phyloP scores from a whole-genome alignment of 2,113 vertebrate genomes.

The Noctilio leporinus region DNA sequence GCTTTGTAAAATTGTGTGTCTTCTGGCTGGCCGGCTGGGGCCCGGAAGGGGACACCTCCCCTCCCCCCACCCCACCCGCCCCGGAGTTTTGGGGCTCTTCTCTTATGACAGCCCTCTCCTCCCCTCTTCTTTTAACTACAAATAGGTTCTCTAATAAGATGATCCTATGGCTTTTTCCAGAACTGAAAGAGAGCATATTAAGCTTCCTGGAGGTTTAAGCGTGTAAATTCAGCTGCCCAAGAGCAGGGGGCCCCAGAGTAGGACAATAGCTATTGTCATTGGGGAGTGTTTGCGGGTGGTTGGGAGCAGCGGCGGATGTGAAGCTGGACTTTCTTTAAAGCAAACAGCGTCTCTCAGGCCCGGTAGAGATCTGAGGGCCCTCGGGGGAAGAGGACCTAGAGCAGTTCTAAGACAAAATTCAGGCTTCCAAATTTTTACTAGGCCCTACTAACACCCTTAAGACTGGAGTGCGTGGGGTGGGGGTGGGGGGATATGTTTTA shows the following conservation, averaged over 20 bases:
- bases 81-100: not conserved
- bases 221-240: not conserved
- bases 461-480: not conserved
- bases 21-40: not conserved
- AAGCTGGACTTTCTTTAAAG: conserved; percentile 37
- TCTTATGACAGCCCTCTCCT: not conserved
- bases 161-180: not conserved
- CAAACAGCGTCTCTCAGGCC: not conserved
- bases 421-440: conserved; percentile 36
- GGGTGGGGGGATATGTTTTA: not conserved
- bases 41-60: not conserved
- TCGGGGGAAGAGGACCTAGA: not conserved
- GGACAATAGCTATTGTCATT: conserved; percentile 60
- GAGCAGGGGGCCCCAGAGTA: not conserved
- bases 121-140: not conserved
- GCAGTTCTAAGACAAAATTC: not conserved
- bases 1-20: conserved; percentile 54
- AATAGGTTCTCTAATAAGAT: not conserved
- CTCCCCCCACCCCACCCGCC: too few relatives aligned
- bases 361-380: not conserved
- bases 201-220: conserved; percentile 33
- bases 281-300: not conserved
- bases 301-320: not conserved
- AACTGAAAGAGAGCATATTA: conserved; percentile 19
- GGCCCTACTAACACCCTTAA: conserved; percentile 21